phyloP scores from a whole-genome alignment of 2,113 vertebrate species.

The Coturnix japonica region DNA sequence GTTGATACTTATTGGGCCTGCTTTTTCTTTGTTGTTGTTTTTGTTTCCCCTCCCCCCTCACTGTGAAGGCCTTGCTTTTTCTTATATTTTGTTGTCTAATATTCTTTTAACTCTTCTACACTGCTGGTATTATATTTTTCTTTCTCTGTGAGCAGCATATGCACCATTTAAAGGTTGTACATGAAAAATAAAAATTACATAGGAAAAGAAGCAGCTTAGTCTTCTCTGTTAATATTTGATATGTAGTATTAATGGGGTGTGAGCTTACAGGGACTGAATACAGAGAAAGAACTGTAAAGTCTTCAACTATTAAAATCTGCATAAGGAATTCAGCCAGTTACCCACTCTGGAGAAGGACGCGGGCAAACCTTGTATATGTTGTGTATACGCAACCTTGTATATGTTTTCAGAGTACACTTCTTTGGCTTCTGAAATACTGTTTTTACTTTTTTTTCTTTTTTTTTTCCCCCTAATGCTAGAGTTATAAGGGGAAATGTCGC shows the following conservation, averaged over 20 bases:
- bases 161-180: background rate
- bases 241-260: background rate
- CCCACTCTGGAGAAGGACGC: background rate
- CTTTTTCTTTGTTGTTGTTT: background rate
- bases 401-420: background rate
- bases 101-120: background rate
- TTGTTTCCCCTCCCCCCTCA: background rate
- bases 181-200: background rate
- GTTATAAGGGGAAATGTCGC: background rate
- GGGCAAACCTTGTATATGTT: background rate
- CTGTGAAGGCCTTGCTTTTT: background rate
- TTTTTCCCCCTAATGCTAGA: background rate
- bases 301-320: too few relatives aligned
- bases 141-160: background rate
- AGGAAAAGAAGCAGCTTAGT: background rate
- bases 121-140: background rate
- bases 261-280: background rate
- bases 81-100: background rate
- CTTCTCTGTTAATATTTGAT: background rate
- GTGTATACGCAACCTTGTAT: background rate
- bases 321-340: background rate
- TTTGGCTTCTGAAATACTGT: background rate
- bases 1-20: rapidly evolving
- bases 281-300: background rate
- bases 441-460: background rate